A percentile compares a stretch with the other conserved stretches of the same genome.
Evolutionary conservation across 2,113 vertebrate species (phyloP).

Genomic region (Nestor notabilis): DNA sequence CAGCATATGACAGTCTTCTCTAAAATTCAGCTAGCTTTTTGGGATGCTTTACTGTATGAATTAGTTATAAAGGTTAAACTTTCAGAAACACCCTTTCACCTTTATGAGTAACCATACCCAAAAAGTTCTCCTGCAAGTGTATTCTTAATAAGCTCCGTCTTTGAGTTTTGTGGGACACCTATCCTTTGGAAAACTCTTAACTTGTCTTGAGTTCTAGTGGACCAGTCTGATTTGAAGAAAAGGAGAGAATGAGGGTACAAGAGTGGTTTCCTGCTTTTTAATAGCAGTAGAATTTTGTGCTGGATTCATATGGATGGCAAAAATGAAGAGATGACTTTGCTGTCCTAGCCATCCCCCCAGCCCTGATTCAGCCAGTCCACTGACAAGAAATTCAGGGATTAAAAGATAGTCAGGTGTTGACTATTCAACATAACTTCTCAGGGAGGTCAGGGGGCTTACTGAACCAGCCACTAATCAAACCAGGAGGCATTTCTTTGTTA

Average conservation of each 20-base stretch:
- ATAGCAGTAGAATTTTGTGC: not conserved
- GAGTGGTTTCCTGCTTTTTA: not conserved
- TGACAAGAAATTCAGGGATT: not conserved
- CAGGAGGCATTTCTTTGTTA: not conserved
- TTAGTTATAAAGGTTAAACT: not conserved
- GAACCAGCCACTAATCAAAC: not conserved
- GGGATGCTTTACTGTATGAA: not conserved
- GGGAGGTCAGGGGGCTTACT: not conserved
- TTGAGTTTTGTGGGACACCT: not conserved
- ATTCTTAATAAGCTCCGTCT: not conserved
- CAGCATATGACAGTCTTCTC: not conserved
- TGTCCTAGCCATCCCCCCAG: not conserved
- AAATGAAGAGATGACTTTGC: not conserved
- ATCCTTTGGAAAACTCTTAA: not conserved
- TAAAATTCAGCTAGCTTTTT: not conserved
- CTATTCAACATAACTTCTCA: not conserved
- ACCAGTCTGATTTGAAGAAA: not conserved
- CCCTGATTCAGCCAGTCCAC: too few species aligned
- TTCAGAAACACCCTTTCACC: not conserved
- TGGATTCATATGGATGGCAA: not conserved
- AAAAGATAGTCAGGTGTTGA: not conserved
- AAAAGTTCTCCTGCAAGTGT: rapidly evolving
- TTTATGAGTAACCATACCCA: not conserved
- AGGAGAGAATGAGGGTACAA: not conserved
- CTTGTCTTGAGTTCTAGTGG: not conserved